phyloP scores from a whole-genome alignment of 2,113 vertebrate species.

The Apteryx owenii region DNA sequence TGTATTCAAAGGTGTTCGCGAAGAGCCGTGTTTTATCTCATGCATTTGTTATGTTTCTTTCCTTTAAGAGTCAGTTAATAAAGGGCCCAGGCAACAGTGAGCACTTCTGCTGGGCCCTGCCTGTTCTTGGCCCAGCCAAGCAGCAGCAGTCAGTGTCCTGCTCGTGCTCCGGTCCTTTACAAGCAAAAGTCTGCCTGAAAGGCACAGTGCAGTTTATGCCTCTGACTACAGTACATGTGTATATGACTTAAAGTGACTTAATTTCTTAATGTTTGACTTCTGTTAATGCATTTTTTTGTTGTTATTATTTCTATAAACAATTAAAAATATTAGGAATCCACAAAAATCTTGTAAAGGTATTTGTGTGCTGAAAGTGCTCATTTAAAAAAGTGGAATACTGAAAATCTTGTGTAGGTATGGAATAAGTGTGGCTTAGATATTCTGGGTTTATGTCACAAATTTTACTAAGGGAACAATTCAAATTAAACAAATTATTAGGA shows the following conservation, averaged over 20 bases:
- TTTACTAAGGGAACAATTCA: neutral
- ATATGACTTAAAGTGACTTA: accelerated
- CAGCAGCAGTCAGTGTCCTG: neutral
- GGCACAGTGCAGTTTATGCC: neutral
- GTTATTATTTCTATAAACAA: neutral
- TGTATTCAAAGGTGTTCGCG: neutral
- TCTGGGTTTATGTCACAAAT: neutral
- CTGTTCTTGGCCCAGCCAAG: neutral
- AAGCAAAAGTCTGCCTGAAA: neutral
- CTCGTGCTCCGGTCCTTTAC: neutral
- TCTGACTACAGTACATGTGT: accelerated
- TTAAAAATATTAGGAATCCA: neutral
- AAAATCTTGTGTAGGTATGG: neutral
- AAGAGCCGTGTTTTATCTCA: neutral
- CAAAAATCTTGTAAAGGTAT: neutral
- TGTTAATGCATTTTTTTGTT: neutral
- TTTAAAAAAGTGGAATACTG: slow-evolving; percentile 18
- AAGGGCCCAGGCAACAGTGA: neutral
- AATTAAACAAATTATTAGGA: neutral
- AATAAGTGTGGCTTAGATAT: neutral
- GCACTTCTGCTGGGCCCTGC: neutral
- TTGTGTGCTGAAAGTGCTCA: neutral
- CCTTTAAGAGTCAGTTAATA: neutral
- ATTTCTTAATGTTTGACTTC: no score
- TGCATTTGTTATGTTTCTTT: neutral